Conservation (phyloP, 53 echinoderm and acorn worm genomes). For the Temnopleurus reevesii region DNA sequence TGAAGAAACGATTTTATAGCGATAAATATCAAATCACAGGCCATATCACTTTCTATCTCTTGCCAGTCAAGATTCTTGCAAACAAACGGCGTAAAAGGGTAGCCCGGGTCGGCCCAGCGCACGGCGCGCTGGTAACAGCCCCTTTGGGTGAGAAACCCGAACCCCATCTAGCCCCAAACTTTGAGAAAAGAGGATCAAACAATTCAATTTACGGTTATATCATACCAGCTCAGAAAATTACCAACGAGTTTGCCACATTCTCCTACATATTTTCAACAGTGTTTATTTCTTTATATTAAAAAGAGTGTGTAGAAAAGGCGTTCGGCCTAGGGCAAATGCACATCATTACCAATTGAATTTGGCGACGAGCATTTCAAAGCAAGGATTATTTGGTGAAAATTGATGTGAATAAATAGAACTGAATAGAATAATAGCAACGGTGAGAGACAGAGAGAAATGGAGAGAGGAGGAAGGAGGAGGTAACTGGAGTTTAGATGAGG, state of each 20-base stretch:
- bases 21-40: constrained; percentile 63
- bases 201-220: constrained; percentile 60
- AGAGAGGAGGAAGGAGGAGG: neutral
- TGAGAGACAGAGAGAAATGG: neutral
- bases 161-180: constrained; percentile 26
- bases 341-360: neutral
- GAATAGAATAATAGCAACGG: neutral
- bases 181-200: constrained; percentile 54
- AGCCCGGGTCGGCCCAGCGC: neutral
- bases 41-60: constrained; percentile 57
- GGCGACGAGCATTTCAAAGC: constrained; percentile 29
- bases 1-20: constrained; percentile 61
- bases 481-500: no score
- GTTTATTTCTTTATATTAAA: no score
- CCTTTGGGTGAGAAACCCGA: constrained; percentile 44
- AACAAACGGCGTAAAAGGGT: constrained; percentile 33
- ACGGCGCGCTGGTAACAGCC: neutral
- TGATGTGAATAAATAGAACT: neutral
- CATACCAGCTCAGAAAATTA: constrained; percentile 59
- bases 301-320: neutral
- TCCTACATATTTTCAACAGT: constrained; percentile 28
- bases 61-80: constrained; percentile 43
- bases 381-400: constrained; percentile 19
- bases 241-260: constrained; percentile 53
- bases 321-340: neutral